Percentiles rank a stretch among this genome's conserved stretches.
phyloP scores from a whole-genome alignment of 2,797 vertebrate species.

The Chiroxiphia lanceolata region DNA sequence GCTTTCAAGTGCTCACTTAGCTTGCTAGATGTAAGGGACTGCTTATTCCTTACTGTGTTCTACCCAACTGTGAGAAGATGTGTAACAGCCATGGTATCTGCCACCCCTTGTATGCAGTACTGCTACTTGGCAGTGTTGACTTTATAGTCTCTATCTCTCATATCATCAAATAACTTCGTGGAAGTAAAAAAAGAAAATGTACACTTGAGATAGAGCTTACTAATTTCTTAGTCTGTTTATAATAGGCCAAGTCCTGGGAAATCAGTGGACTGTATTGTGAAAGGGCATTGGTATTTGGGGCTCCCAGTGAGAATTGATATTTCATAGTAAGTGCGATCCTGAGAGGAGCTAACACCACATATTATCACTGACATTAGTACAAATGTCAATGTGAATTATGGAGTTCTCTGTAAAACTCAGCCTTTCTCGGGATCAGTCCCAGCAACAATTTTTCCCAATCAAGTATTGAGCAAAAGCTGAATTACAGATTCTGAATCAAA shows the following conservation, averaged over 20 bases:
- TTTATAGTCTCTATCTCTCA: background rate
- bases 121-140: background rate
- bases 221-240: background rate
- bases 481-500: background rate
- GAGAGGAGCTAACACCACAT: background rate
- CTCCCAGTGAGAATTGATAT: background rate
- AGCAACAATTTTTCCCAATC: background rate
- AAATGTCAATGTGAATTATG: background rate
- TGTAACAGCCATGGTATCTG: fast-evolving
- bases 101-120: background rate
- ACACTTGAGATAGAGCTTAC: background rate
- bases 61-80: background rate
- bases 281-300: background rate
- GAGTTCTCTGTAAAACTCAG: background rate
- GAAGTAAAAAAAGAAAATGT: background rate
- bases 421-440: background rate
- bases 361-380: background rate
- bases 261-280: background rate
- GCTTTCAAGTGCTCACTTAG: background rate
- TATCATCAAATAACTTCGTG: background rate
- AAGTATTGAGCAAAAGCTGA: background rate
- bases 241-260: background rate
- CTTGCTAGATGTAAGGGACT: background rate
- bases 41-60: background rate
- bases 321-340: background rate